Evolutionary conservation across 2,888 invertebrate genomes (phyloP).

Genomic region (Pseudoips prasinana): DNA sequence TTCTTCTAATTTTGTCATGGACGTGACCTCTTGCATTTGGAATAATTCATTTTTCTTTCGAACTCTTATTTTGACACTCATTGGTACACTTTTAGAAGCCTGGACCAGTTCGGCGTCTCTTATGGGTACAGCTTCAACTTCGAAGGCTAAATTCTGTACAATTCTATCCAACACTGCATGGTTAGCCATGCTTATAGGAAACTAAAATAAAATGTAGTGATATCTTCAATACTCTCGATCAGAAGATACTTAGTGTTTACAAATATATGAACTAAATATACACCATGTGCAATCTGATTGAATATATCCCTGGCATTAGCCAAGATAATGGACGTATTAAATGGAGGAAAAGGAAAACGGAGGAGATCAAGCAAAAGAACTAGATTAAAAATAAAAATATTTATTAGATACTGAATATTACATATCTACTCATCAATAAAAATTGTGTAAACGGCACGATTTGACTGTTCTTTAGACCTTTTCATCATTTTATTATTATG

Average conservation of each 20-base stretch:
- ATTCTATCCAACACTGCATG: slow-evolving; percentile 43
- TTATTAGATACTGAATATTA: no score
- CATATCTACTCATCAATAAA: slow-evolving; percentile 52
- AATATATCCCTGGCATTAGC: no score
- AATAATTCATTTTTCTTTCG: slow-evolving; percentile 48
- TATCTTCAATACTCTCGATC: no score
- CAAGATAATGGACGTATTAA: no score
- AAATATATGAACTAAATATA: no score
- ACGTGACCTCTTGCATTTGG: not conserved
- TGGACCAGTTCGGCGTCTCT: slow-evolving; percentile 27
- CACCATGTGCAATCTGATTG: no score
- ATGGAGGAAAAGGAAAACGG: no score
- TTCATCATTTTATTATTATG: slow-evolving; percentile 6
- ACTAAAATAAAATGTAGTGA: no score
- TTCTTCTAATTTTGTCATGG: slow-evolving; percentile 33
- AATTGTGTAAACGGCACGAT: slow-evolving; percentile 69
- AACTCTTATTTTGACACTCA: slow-evolving; percentile 62
- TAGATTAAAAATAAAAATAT: no score
- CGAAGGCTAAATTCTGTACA: slow-evolving; percentile 53
- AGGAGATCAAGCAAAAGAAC: no score
- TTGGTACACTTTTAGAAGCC: slow-evolving; percentile 40
- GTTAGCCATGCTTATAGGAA: slow-evolving; percentile 39
- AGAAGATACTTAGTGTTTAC: no score
- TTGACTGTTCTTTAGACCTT: slow-evolving; percentile 39
- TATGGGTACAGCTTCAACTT: slow-evolving; percentile 56